phyloP scores from a whole-genome alignment of 2,113 vertebrate genomes.

The Crotalus tigris region DNA sequence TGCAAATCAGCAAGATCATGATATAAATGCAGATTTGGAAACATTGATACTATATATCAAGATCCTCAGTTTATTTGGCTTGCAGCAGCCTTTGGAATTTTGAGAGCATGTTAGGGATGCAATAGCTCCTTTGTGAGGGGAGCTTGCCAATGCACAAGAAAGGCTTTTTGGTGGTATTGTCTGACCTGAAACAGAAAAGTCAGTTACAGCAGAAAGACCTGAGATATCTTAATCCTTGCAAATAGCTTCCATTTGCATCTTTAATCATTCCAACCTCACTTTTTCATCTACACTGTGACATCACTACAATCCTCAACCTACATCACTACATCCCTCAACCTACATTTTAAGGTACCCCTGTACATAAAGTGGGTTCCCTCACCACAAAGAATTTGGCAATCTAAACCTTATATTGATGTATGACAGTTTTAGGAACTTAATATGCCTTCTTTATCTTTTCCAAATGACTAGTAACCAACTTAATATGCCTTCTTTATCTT shows the following conservation, averaged over 20 bases:
- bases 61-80: not conserved
- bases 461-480: not conserved
- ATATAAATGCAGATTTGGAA: not conserved
- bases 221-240: not conserved
- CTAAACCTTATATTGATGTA: not conserved
- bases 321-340: not conserved
- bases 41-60: not conserved
- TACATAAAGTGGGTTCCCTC: not conserved
- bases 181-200: not conserved
- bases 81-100: not conserved
- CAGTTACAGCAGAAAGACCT: not conserved
- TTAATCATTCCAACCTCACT: not conserved
- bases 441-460: not conserved
- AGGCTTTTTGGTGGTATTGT: not conserved
- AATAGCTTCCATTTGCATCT: not conserved
- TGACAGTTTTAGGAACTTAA: not conserved
- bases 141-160: not conserved
- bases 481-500: not conserved
- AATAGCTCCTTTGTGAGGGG: not conserved
- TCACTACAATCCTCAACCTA: not conserved
- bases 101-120: not conserved
- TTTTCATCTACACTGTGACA: not conserved
- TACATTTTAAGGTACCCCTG: not conserved
- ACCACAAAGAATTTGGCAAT: not conserved
- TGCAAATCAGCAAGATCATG: not conserved